These are phyloP conservation scores for Holothuria glaberrima DNA, from an alignment of 35 echinoderm and acorn worm species.

Conservation along the genomic window DNA sequence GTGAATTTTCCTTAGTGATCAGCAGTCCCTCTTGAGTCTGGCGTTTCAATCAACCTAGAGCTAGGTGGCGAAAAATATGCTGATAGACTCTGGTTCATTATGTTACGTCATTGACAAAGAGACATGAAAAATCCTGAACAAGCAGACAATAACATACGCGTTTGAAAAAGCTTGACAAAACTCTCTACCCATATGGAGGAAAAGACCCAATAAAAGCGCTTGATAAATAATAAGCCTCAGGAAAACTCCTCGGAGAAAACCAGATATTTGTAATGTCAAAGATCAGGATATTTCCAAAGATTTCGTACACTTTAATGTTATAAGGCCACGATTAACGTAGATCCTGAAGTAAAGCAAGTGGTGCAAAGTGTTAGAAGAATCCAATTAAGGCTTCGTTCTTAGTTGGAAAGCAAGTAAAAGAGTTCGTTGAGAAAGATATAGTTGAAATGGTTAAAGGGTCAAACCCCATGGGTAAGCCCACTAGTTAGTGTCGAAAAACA, in stretches of 20 bases:
- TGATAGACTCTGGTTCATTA: constrained; percentile 16
- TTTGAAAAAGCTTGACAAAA: constrained; percentile 12
- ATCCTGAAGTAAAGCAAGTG: constrained; percentile 37
- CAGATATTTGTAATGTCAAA: not conserved
- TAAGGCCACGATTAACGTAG: constrained; percentile 63
- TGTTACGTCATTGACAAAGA: constrained; percentile 43
- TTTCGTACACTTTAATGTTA: constrained; percentile 64
- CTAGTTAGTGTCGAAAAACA: constrained; percentile 55
- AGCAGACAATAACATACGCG: not conserved
- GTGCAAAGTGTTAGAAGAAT: constrained; percentile 47
- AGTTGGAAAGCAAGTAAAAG: constrained; percentile 65
- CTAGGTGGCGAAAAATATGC: not conserved
- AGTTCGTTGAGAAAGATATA: constrained; percentile 42
- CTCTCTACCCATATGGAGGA: not conserved
- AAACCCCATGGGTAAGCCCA: constrained; percentile 48
- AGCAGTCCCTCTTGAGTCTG: not conserved
- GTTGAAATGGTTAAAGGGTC: constrained; percentile 62
- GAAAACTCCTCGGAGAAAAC: not conserved
- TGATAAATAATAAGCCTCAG: not conserved
- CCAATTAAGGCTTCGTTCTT: constrained; percentile 55
- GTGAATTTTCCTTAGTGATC: not conserved
- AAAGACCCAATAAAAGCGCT: not conserved
- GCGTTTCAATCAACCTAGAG: not conserved
- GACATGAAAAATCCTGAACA: not conserved
- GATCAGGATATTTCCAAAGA: constrained; percentile 33